phyloP scores from a whole-genome alignment of 2,797 vertebrate species.

The Podargus strigoides region DNA sequence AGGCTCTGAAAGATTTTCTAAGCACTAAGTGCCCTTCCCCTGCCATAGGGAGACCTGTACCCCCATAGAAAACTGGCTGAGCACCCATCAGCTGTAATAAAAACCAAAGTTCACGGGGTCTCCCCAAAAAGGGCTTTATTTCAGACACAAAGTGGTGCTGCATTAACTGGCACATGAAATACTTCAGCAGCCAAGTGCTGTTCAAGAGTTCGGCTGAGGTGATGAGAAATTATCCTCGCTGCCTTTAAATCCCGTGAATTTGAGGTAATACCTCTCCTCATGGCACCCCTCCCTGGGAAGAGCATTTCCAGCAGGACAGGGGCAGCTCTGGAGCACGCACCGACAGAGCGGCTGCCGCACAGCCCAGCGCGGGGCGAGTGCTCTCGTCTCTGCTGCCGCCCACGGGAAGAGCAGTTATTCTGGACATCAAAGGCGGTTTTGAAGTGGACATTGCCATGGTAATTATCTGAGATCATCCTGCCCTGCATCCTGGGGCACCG shows the following conservation, averaged over 20 bases:
- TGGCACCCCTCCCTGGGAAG: neutral
- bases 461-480: neutral
- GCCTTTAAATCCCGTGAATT: neutral
- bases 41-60: too few relatives aligned
- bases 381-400: neutral
- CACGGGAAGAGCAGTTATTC: neutral
- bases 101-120: fast-evolving
- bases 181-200: fast-evolving
- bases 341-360: neutral
- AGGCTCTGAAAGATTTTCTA: too few relatives aligned
- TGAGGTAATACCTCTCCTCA: neutral
- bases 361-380: too few relatives aligned
- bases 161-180: neutral
- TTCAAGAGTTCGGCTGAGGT: neutral
- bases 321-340: neutral
- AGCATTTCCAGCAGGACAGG: neutral
- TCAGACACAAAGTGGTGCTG: neutral
- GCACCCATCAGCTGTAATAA: fast-evolving
- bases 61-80: too few relatives aligned
- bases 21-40: too few relatives aligned
- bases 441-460: neutral
- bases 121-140: neutral
- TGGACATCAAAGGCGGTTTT: neutral
- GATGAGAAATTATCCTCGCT: neutral
- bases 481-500: neutral